phyloP scores from a whole-genome alignment of 2,888 invertebrate genomes.

The Masnerella sp. region DNA sequence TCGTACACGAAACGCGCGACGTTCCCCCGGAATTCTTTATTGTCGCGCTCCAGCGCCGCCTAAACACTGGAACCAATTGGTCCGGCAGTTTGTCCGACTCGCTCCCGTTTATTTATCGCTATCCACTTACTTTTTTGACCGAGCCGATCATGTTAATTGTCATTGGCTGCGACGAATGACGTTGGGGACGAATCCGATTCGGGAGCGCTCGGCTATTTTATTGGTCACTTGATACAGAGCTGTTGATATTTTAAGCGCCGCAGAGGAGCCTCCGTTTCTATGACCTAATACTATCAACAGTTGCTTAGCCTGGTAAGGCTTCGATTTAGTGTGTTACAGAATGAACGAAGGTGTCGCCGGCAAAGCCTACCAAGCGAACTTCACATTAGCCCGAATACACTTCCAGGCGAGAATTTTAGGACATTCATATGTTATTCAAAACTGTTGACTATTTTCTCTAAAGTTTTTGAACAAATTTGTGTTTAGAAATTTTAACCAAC shows the following conservation, averaged over 20 bases:
- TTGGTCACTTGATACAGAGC: constrained; percentile 23
- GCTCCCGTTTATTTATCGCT: constrained; percentile 12
- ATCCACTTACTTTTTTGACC: not conserved
- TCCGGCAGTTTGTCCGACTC: constrained; percentile 1
- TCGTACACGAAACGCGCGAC: constrained; percentile 57
- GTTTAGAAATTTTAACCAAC: too few relatives aligned
- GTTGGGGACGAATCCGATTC: too few relatives aligned
- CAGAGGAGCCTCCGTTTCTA: constrained; percentile 57
- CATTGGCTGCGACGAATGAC: too few relatives aligned
- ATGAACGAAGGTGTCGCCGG: constrained; percentile 44
- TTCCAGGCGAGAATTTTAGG: not conserved
- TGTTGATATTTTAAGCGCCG: constrained; percentile 68
- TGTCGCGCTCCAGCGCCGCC: too few relatives aligned
- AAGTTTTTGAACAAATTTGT: not conserved
- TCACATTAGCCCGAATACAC: constrained; percentile 40
- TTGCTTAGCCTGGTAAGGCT: constrained; percentile 69
- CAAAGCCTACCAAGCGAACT: constrained; percentile 37
- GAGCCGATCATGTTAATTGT: too few relatives aligned
- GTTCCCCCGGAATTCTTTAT: too few relatives aligned
- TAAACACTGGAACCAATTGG: constrained; percentile 27
- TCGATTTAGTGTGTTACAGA: constrained; percentile 67
- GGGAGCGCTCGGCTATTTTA: not conserved
- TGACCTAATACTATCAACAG: constrained; percentile 67
- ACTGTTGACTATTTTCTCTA: not conserved
- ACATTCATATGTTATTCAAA: too few relatives aligned